These are phyloP conservation scores for Poeciliopsis infans DNA, from an alignment of 2,797 vertebrate genomes.

Conservation along the genomic window DNA sequence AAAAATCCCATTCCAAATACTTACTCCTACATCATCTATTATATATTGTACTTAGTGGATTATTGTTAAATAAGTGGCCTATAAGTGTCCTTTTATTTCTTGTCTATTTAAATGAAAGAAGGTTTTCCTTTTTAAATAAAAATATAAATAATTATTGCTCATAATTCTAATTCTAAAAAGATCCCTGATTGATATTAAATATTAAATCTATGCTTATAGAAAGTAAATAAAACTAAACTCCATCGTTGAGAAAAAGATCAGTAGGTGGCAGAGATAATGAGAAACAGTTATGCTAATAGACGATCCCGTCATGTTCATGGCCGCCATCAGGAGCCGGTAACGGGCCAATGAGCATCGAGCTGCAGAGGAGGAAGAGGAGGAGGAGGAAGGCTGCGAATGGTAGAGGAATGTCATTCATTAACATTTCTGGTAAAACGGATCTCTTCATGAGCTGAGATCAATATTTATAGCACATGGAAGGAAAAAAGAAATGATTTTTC, in stretches of 20 bases:
- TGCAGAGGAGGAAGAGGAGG: slow-evolving; percentile 24
- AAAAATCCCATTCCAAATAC: neutral
- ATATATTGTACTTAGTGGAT: neutral
- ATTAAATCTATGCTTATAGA: neutral
- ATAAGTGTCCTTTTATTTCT: neutral
- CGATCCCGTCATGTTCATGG: slow-evolving; percentile 53
- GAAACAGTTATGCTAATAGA: slow-evolving; percentile 35
- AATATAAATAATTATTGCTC: neutral
- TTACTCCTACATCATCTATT: neutral
- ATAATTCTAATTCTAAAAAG: no score
- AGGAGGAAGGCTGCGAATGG: neutral
- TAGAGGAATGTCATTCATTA: slow-evolving; percentile 1
- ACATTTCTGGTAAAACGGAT: neutral
- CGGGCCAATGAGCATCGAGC: slow-evolving; percentile 50
- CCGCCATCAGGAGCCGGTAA: slow-evolving; percentile 48
- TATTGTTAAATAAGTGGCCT: neutral
- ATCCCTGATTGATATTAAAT: neutral
- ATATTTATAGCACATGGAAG: neutral
- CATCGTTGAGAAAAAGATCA: slow-evolving; percentile 10
- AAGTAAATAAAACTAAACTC: neutral
- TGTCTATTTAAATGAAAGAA: neutral
- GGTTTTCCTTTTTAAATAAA: neutral
- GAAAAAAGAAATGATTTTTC: neutral
- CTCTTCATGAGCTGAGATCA: neutral
- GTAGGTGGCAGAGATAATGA: slow-evolving; percentile 44